phyloP scores from a whole-genome alignment of 2,797 vertebrate species.

The Trematomus bernacchii region DNA sequence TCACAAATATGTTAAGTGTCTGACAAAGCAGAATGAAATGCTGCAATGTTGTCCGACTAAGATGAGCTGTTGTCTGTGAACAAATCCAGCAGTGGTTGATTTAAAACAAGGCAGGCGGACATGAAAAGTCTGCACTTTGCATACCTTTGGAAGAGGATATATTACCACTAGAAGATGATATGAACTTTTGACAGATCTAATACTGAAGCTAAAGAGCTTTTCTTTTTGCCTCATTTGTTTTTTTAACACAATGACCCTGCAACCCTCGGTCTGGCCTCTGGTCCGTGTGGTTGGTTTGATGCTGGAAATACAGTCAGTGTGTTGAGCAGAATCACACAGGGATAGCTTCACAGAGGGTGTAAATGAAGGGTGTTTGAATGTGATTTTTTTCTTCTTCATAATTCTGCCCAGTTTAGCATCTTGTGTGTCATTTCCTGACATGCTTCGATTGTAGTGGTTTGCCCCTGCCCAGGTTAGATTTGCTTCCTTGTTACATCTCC shows the following conservation, averaged over 20 bases:
- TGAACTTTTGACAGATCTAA: constrained; percentile 21
- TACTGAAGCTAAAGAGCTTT: constrained; percentile 28
- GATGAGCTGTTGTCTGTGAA: constrained; percentile 22
- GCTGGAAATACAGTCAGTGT: constrained; percentile 33
- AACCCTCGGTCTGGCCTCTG: constrained; percentile 22
- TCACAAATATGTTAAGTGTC: constrained; percentile 32
- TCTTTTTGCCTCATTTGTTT: constrained; percentile 53
- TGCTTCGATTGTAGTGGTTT: constrained; percentile 38
- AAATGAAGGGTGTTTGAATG: constrained; percentile 25
- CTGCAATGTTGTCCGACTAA: constrained; percentile 22
- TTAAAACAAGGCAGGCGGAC: constrained; percentile 4
- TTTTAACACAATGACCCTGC: constrained; percentile 22
- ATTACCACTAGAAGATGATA: constrained; percentile 12
- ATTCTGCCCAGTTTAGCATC: constrained; percentile 15
- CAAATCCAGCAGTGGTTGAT: constrained; percentile 25
- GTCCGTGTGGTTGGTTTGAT: constrained; percentile 34
- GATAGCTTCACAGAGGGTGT: constrained; percentile 22
- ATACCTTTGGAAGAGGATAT: constrained; percentile 24
- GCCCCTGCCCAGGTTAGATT: constrained; percentile 15
- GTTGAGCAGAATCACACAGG: constrained; percentile 20
- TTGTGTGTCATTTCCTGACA: constrained; percentile 6
- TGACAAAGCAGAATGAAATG: constrained; percentile 42
- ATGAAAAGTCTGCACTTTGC: constrained; percentile 9
- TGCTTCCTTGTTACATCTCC: constrained; percentile 12
- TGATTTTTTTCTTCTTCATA: constrained; percentile 13